Conservation (phyloP, 2,113 vertebrate species). For the Myotis lucifugus region DNA sequence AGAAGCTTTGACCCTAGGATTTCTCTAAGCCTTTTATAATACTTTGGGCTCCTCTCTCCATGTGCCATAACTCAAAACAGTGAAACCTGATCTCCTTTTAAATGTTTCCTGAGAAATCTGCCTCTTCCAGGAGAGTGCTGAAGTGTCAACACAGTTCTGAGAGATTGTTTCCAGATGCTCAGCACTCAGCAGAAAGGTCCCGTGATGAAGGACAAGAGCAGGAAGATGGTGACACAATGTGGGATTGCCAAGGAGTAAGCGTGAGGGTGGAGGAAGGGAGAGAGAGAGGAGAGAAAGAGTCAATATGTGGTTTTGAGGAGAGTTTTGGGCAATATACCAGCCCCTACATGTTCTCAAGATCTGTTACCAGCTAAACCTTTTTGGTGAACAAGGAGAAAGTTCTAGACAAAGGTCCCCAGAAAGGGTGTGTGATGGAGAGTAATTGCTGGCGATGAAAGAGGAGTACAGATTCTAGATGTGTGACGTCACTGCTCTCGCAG, state of each 20-base stretch:
- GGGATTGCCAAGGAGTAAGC: background rate
- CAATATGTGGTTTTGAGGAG: background rate
- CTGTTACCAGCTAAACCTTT: background rate
- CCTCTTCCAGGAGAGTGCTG: slow-evolving; percentile 42
- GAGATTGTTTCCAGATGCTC: slow-evolving; percentile 62
- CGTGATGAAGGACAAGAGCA: background rate
- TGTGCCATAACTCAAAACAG: slow-evolving; percentile 69
- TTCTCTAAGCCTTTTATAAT: slow-evolving; percentile 57
- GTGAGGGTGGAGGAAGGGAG: background rate
- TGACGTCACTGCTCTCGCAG: background rate
- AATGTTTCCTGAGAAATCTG: slow-evolving; percentile 65
- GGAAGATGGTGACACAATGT: background rate
- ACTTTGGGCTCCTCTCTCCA: slow-evolving; percentile 35
- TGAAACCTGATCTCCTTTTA: slow-evolving; percentile 60
- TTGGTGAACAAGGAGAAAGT: background rate
- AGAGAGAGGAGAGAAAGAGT: background rate
- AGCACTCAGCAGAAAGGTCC: background rate
- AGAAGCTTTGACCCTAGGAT: slow-evolving; percentile 47
- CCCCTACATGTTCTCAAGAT: background rate
- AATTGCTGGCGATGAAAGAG: background rate
- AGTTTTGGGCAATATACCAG: background rate
- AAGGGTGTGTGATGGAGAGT: background rate
- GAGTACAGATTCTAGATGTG: background rate
- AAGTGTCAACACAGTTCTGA: slow-evolving; percentile 14
- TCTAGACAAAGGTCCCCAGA: background rate